Evolutionary conservation across 2,113 vertebrate species (phyloP), one percentile per base, ranked within the genome.

Genomic region (Cairina moschata): DNA sequence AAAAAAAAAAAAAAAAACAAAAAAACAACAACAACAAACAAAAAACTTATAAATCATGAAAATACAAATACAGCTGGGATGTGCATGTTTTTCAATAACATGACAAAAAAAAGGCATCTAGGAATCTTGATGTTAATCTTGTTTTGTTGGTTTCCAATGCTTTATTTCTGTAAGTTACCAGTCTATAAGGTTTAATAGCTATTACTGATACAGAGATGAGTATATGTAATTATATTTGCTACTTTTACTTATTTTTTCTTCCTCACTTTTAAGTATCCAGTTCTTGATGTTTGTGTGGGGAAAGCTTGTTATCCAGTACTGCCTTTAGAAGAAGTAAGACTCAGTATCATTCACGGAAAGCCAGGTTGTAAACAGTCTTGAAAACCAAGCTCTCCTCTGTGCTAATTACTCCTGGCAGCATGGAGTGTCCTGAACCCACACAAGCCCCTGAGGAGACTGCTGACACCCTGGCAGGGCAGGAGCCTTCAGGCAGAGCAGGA

Each of bases 341-440:
- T 36, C 60, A 31, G 5, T 10, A 40, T 56, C 55, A 42, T 9
- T 32, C 31, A 36, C 58, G 91, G 34, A 17, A 15, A 69, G 74
- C 18, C 5, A 78, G 16, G 17, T 0, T 18, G 6, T n/a, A 66
- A 13, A 44, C 6, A 7, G 1, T 7, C 4, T 17, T 60, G 5
- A 3, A 42, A 62, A 60, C 32, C 22, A 60, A 44, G 36, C 40
- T 75, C 54, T 25, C 23, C 38, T 32, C 54, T 44, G 31, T 31
- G 6, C 72, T 44, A 9, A 44, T 12, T 25, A 15, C 16, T 18
- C 11, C 17, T 20, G 31, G 31, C 11, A 34, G 58, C 34, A 22
- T 34, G 20, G 32, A 21, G n/a, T 11, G n/a, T 60, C 58, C 58
- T 23, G 20, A 34, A 60, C 13, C n/a, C 32, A 11, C 21, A 5